Base-by-base conservation (phyloP, 2,797 vertebrate genomes). In the Leptodactylus fallax region DNA sequence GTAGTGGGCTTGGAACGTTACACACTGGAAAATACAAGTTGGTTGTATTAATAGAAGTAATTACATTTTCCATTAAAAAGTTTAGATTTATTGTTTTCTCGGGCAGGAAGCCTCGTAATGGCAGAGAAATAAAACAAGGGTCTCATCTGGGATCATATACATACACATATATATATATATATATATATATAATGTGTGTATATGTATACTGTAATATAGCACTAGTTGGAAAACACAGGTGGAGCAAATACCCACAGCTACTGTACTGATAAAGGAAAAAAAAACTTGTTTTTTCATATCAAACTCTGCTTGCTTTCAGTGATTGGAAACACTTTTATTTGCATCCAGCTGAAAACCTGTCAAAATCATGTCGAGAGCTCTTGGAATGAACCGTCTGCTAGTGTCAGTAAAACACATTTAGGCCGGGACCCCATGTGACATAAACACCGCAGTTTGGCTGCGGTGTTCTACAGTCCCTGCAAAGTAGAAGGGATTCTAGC, bases 1-100 rank as follows among this genome's bases (percentile, higher is more conserved):
- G 71, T 76, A 86, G 63, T 61, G 47, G 55, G 63, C 60, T 55
- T 81, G 86, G 71, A 51, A 82, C 17, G 14, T 27, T 56, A 77
- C 80, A 77, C 17, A 45, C 19, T 78, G 80, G 80, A 87, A 86
- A 83, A 87, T 87, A 36, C 51, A 49, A 83, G 79, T 82, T 77
- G 17, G 74, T 25, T 74, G 60, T 61, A 81, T 87, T 81, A 87
- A 74, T 76, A 63, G 36, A 69, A 67, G 55, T 77, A 77, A 87
- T 81, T 83, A 69, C 80, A 67, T 87, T 74, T 49, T 67, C 27
- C 49, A 67, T 67, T 25, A 58, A 53, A 72, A 86, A 71, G 13
- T 19, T 19, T 77, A 77, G 86, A 76, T 82, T 87, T 87, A 82
- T 87, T 53, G 47, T 51, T 27, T 81, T 81, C 23, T 61, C 19